These are phyloP conservation scores for Dugesia japonica DNA, from an alignment of 2,888 invertebrate species.

Conservation along the genomic window DNA sequence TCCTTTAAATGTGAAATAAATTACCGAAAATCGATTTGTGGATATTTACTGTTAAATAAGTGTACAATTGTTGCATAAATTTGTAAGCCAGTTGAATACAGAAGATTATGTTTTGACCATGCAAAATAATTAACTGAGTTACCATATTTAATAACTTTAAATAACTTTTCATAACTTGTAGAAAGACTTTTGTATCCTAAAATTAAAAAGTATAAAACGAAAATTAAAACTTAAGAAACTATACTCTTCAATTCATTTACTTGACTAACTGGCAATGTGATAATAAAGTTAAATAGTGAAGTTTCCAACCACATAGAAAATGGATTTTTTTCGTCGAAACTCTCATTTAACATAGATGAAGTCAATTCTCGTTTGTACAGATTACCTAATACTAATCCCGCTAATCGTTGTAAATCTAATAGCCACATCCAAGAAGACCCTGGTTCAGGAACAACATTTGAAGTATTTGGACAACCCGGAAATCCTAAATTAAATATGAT, in stretches of 20 bases:
- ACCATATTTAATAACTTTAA: neutral
- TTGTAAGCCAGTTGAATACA: constrained; percentile 1
- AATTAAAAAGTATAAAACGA: neutral
- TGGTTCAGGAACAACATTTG: neutral
- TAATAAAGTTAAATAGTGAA: neutral
- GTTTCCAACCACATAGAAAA: neutral
- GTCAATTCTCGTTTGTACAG: neutral
- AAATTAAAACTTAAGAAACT: neutral
- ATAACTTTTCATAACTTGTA: neutral
- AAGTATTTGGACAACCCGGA: neutral
- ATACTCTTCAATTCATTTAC: neutral
- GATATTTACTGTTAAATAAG: neutral
- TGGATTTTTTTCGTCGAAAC: neutral
- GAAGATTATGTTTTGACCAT: neutral
- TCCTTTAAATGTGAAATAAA: neutral
- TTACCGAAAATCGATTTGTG: neutral
- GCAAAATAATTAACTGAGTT: neutral
- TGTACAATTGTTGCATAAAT: neutral
- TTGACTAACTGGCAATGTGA: neutral
- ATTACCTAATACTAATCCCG: neutral
- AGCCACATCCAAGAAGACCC: neutral
- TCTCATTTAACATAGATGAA: neutral
- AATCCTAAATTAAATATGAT: neutral
- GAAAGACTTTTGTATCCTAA: neutral
- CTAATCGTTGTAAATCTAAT: constrained; percentile 3